Percentiles rank a stretch among this genome's conserved stretches.
phyloP scores from a whole-genome alignment of 2,113 vertebrate genomes.

The Climacteris rufus region DNA sequence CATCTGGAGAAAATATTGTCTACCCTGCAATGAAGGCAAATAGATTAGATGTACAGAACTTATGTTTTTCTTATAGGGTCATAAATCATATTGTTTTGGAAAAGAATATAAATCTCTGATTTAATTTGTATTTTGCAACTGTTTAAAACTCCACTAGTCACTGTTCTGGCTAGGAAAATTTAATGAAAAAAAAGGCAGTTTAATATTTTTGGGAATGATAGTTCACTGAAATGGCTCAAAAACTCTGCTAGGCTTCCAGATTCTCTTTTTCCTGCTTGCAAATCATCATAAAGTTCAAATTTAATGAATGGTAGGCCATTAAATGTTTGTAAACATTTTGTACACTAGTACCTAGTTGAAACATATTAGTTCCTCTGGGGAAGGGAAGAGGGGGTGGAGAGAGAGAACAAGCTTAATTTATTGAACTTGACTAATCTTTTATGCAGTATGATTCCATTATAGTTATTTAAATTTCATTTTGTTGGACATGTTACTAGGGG shows the following conservation, averaged over 20 bases:
- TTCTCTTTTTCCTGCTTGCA: neutral
- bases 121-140: neutral
- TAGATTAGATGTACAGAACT: neutral
- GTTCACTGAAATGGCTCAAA: neutral
- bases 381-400: neutral
- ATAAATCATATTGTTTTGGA: neutral
- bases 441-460: neutral
- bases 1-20: neutral
- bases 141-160: neutral
- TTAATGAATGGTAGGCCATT: neutral
- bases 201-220: neutral
- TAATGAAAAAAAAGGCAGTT: rapidly evolving
- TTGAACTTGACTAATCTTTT: neutral
- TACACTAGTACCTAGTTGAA: neutral
- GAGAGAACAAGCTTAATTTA: neutral
- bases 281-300: neutral
- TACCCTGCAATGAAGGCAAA: neutral
- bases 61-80: neutral
- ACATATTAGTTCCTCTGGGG: neutral
- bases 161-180: neutral
- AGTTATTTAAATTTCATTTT: neutral
- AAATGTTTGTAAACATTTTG: neutral
- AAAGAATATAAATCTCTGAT: neutral
- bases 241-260: neutral
- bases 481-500: neutral